Percentiles rank a stretch among this genome's conserved stretches.
These are phyloP conservation scores for Bovichtus variegatus DNA, from an alignment of 2,797 vertebrate species.

Conservation along the genomic window DNA sequence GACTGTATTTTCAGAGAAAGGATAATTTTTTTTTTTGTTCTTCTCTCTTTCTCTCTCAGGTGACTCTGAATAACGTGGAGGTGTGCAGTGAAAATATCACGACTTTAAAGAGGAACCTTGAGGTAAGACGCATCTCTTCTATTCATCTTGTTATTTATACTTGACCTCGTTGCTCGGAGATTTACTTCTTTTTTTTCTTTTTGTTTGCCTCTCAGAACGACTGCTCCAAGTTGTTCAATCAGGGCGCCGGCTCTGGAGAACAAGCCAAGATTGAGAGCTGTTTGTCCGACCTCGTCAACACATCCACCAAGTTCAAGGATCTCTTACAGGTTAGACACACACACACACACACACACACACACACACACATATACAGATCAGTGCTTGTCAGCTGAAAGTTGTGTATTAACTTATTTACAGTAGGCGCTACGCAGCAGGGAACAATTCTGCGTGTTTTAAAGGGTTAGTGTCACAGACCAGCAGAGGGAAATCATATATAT, in stretches of 20 bases:
- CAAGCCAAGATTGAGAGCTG: conserved; percentile 98
- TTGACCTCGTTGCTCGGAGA: background rate
- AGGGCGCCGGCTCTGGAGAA: conserved; percentile 89
- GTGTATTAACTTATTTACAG: conserved; percentile 8
- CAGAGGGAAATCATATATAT: background rate
- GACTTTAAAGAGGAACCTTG: conserved; percentile 96
- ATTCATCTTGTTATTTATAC: background rate
- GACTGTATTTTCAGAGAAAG: background rate
- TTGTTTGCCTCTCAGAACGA: conserved; percentile 88
- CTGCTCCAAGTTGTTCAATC: conserved; percentile 94
- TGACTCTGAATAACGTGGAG: conserved; percentile 96
- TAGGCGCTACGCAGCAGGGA: background rate
- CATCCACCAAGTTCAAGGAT: conserved; percentile 95
- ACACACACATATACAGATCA: conserved; percentile 10
- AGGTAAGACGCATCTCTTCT: conserved; percentile 81
- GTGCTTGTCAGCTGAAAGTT: conserved; percentile 26
- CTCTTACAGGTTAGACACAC: conserved; percentile 90
- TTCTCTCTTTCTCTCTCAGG: conserved; percentile 77
- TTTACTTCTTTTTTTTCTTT: background rate
- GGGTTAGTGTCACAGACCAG: background rate
- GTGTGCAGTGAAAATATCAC: conserved; percentile 97
- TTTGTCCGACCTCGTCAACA: conserved; percentile 92
- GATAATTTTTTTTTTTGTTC: background rate
- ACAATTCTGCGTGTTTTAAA: background rate
- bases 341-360: background rate